phyloP scores from a whole-genome alignment of 1,140 invertebrate species.

The Drosophila suzukii region DNA sequence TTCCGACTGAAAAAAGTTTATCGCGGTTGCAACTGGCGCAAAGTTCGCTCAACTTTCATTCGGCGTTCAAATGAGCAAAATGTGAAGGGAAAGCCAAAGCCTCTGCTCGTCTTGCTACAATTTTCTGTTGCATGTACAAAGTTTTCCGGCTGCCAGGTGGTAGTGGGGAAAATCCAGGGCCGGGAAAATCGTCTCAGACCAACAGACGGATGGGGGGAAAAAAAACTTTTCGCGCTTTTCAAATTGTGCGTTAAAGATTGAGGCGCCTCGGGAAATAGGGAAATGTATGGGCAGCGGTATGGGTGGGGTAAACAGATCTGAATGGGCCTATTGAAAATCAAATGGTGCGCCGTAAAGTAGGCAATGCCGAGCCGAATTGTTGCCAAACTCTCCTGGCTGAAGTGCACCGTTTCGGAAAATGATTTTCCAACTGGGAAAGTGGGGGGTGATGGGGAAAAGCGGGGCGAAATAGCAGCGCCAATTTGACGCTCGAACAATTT shows the following conservation, averaged over 20 bases:
- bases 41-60: constrained; percentile 70
- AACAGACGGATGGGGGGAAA: constrained; percentile 36
- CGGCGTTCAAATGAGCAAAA: constrained; percentile 60
- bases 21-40: constrained; percentile 66
- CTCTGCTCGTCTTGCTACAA: constrained; percentile 41
- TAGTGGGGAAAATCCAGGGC: background rate
- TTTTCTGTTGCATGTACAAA: constrained; percentile 74
- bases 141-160: constrained; percentile 35
- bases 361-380: constrained; percentile 48
- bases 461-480: constrained; percentile 66
- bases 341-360: constrained; percentile 74
- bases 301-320: constrained; percentile 18
- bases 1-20: constrained; percentile 55
- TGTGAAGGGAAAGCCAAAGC: background rate
- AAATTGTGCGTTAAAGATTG: constrained; percentile 80
- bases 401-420: constrained; percentile 63
- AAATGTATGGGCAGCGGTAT: background rate
- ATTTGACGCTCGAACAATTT: constrained; percentile 81
- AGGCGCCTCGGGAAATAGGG: constrained; percentile 25
- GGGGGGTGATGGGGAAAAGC: background rate
- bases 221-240: constrained; percentile 65
- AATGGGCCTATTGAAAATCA: constrained; percentile 71
- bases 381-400: constrained; percentile 19
- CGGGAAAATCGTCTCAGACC: constrained; percentile 1
- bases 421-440: constrained; percentile 29